Evolutionary conservation across 1,140 invertebrate genomes (phyloP), one percentile per base, ranked within the genome.

Genomic region (Bacillus rossius): DNA sequence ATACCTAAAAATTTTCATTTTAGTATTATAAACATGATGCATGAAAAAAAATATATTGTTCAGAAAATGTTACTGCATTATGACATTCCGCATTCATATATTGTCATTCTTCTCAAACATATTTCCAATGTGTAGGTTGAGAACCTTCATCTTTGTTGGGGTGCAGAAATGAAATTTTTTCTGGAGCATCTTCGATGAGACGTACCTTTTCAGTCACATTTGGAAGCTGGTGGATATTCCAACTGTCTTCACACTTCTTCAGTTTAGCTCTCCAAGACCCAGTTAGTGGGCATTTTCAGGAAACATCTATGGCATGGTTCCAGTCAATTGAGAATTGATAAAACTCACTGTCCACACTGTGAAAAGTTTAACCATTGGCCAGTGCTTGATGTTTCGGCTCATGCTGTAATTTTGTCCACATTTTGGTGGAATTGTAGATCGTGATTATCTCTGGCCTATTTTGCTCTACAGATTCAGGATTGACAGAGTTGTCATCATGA

Each of bases 321-420:
- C 52, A 60, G 53, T 43, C 2, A 20, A 45, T 16, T 55, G 52
- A 26, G 60, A 26, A 65, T 74, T 73, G 43, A 72, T 68, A 42
- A 60, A 65, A 61, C 64, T 60, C 34, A 69, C 48, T 61, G 72
- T 69, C 53, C 73, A 49, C 29, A 72, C 38, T 50, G 40, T 45
- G 61, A 65, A 73, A 57, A 70, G 67, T 22, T 71, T 62, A 13
- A 65, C 63, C 59, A 68, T 62, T n/a, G 67, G 64, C 69, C 67
- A 71, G 17, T 64, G 38, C 20, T 47, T 56, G 19, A 51, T 62
- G 34, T 64, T 64, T 47, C 64, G 54, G 48, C 25, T 26, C 25
- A 50, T n/a, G n/a, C 48, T 50, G 23, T n/a, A 25, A 57, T 64
- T 43, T 26, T 60, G 52, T 29, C 62, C 55, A 10, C 29, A 34